Conservation (phyloP, 2,113 vertebrate genomes). For the Turdus rufiventris region DNA sequence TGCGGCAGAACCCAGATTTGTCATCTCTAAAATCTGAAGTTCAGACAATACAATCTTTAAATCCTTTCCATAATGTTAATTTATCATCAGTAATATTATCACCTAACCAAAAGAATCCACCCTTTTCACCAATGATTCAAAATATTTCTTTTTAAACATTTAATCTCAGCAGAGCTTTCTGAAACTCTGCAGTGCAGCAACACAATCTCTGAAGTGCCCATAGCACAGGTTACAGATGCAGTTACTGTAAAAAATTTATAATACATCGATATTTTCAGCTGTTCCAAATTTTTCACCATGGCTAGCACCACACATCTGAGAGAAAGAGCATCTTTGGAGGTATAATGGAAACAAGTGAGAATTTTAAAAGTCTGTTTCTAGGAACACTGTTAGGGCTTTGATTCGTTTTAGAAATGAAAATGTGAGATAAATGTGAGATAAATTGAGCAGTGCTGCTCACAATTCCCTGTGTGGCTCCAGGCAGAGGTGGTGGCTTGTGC, state of each 20-base stretch:
- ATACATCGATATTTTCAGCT: neutral
- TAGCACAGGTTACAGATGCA: neutral
- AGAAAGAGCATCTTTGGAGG: neutral
- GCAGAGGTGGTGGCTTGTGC: neutral
- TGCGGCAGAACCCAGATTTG: neutral
- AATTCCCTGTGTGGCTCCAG: neutral
- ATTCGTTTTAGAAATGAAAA: neutral
- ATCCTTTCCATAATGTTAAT: neutral
- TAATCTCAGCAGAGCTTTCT: neutral
- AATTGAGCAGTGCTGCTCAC: neutral
- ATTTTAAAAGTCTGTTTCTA: neutral
- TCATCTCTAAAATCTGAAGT: neutral
- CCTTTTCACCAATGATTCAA: neutral
- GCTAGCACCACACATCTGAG: neutral
- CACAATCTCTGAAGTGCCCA: neutral
- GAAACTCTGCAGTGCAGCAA: constrained; percentile 5
- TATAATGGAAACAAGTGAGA: neutral
- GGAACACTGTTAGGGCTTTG: neutral
- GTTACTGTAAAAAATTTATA: neutral
- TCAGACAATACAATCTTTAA: neutral
- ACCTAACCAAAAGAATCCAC: neutral
- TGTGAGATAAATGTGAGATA: neutral
- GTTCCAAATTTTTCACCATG: neutral
- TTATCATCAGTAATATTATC: neutral
- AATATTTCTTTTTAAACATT: neutral